A percentile compares a stretch with the other conserved stretches of the same genome.
phyloP scores from a whole-genome alignment of 2,797 vertebrate species.

The Periparus ater region DNA sequence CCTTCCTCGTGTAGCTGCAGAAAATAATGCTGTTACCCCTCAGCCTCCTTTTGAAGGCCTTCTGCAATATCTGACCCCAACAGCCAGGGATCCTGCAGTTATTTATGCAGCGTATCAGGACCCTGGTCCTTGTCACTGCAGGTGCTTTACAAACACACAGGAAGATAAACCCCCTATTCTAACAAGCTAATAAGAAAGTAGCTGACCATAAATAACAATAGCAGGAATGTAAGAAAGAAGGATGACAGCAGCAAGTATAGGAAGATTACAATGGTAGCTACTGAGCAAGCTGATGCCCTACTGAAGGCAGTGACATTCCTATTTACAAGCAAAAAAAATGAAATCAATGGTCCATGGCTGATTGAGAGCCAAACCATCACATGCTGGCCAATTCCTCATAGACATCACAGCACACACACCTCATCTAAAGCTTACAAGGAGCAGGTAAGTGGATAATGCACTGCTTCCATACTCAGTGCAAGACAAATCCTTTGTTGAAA shows the following conservation, averaged over 20 bases:
- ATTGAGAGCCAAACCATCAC: not conserved
- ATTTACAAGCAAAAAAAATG: not conserved
- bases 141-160: not conserved
- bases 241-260: not conserved
- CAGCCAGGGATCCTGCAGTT: not conserved
- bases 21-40: not conserved
- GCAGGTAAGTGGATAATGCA: not conserved
- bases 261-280: conserved; percentile 27
- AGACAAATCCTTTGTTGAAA: not conserved
- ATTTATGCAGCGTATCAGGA: not conserved
- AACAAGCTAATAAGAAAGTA: conserved; percentile 16
- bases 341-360: not conserved
- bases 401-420: not conserved
- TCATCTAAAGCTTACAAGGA: not conserved
- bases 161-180: not conserved
- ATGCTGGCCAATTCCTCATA: not conserved
- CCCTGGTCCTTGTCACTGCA: not conserved
- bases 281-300: not conserved
- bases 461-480: not conserved
- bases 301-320: not conserved
- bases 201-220: conserved; percentile 23
- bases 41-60: not conserved
- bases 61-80: not conserved
- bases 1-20: not conserved
- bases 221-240: not conserved